Evolutionary conservation across 2,888 invertebrate genomes (phyloP).

Genomic region (Archips crataeganus): DNA sequence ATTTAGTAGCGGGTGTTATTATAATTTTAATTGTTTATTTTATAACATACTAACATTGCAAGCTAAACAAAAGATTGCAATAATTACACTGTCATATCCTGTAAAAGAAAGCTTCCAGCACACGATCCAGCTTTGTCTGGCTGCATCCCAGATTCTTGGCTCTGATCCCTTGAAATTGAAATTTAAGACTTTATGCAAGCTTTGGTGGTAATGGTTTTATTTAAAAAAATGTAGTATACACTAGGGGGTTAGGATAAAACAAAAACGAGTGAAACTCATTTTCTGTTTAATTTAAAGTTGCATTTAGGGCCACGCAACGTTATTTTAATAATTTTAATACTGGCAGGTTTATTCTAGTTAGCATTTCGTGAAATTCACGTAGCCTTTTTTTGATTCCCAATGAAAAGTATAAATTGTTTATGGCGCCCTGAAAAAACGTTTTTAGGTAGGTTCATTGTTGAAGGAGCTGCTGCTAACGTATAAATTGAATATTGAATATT

Average conservation of each 20-base stretch:
- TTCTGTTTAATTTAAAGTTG: neutral
- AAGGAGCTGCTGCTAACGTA: slow-evolving; percentile 6
- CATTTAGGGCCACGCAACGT: neutral
- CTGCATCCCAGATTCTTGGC: slow-evolving; percentile 55
- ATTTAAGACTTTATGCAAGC: slow-evolving; percentile 72
- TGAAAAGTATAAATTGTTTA: neutral
- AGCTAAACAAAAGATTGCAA: neutral
- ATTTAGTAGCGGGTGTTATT: no score
- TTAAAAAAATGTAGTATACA: slow-evolving; percentile 38
- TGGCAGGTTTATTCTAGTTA: no score
- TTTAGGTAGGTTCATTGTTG: neutral
- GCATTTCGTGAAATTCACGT: no score
- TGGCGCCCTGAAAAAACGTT: neutral
- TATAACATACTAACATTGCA: no score
- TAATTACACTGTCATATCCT: slow-evolving; percentile 1
- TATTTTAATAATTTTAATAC: neutral
- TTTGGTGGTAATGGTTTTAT: slow-evolving; percentile 51
- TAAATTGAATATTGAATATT: neutral
- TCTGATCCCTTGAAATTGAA: slow-evolving; percentile 77
- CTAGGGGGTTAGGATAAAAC: slow-evolving; percentile 12
- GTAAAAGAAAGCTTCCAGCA: slow-evolving; percentile 22
- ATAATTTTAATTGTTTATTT: no score
- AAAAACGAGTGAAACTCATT: neutral
- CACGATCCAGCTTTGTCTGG: slow-evolving; percentile 55
- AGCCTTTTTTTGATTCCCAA: no score